Evolutionary conservation across 2,113 vertebrate species (phyloP), one percentile per base, ranked within the genome.

Genomic region (Zapornia atra): DNA sequence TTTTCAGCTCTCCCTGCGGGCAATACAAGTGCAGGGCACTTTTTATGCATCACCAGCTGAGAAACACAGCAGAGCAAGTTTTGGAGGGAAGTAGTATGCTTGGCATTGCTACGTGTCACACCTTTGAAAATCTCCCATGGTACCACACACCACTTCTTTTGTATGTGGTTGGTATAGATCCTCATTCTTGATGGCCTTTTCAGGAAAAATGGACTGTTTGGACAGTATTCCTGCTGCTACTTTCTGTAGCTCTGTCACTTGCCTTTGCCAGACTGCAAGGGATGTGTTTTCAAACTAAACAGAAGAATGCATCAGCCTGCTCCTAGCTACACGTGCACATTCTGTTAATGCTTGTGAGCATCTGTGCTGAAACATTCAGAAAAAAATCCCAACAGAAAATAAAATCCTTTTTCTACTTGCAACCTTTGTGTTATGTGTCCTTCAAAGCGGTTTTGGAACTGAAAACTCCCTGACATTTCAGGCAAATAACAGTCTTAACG

Each of bases 101-200:
- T 34, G 34, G 50, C 34, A 31, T 34, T 0, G 2, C 15, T n/a
- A 25, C 0, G 2, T 6, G 4, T 51, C 10, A 7, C 42, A 28
- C 28, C 48, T 65, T 5, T 10, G 54, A 60, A 86, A 69, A 60
- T 59, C 15, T 20, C 5, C 1, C 16, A 13, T 2, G 5, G 10
- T 20, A 56, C n/a, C 13, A 28, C 21, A 42, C 21, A 26, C 10
- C 12, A 26, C 33, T 36, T 46, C 59, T 54, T 75, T 26, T 46
- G 22, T 29, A 10, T 16, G 44, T 33, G 28, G 8, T 40, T 1
- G 1, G 61, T 66, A 15, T 15, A 19, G 11, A 34, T 38, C n/a
- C 28, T 56, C 18, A 5, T 22, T 75, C 17, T 65, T 33, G 9
- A 7, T 0, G 1, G 38, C 57, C 25, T 46, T 4, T 15, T 21